Evolutionary conservation across 2,888 invertebrate genomes (phyloP), one percentile per base, ranked within the genome.

Genomic region (Torymus texanus): DNA sequence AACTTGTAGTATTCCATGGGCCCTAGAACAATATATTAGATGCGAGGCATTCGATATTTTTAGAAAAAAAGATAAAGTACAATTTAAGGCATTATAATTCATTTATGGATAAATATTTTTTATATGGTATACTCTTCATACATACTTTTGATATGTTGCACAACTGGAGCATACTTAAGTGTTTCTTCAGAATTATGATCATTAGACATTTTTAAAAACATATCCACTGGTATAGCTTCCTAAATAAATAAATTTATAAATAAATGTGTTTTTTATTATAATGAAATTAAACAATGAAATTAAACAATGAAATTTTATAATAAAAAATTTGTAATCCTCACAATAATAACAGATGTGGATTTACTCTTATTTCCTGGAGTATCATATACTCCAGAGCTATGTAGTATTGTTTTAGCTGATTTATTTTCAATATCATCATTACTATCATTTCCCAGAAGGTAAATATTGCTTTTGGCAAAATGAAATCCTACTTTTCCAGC

Each of bases 401-500:
- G 4, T 16, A 81, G 18, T 12, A 78, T 41, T 75, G 78, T 78
- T 67, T 78, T 80, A 2, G 73, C 73, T 14, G 75, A 68, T 63
- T 83, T 80, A 18, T 85, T 83, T 84, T 89, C 88, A 59, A 85
- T 84, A 79, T 83, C 84, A 72, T 84, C 91, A 72, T 92, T 93
- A 80, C 91, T 91, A 77, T 92, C 93, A 75, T 91, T 92, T 84
- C 94, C 94, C 86, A 94, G 92, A 72, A 96, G 91, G 87, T 93
- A 95, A 2, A 94, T 91, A 80, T 93, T 92, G 58, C 93, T 93
- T 29, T 93, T 92, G 83, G 93, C 91, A 83, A 95, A 92, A 85
- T 93, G 93, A 87, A 96, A 95, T 74, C 94, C 94, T 53, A 94
- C 93, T 88, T 93, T 94, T 1, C 95, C 95, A 78, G 94, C 93